These are phyloP conservation scores for Brachirus orientalis DNA, from an alignment of 2,113 vertebrate species.

Conservation along the genomic window DNA sequence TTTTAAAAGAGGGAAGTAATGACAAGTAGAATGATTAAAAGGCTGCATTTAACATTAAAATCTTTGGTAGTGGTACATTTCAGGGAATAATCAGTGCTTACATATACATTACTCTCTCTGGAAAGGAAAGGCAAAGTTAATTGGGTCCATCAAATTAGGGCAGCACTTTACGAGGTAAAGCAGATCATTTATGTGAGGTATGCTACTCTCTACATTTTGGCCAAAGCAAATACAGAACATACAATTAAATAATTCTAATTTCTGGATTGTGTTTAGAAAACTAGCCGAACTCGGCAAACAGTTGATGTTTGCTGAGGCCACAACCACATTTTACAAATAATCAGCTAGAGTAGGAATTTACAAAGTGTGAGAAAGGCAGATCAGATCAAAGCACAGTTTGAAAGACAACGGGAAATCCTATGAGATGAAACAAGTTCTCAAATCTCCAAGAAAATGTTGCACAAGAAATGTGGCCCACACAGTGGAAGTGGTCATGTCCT, in stretches of 20 bases:
- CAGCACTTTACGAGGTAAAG: no score
- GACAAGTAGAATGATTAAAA: constrained; percentile 66
- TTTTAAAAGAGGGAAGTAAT: constrained; percentile 68
- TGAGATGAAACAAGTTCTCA: constrained; percentile 12
- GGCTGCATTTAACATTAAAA: constrained; percentile 42
- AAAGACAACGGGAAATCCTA: constrained; percentile 44
- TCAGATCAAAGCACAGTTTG: not conserved
- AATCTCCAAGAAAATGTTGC: constrained; percentile 47
- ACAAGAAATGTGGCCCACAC: constrained; percentile 53
- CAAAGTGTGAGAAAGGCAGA: no score
- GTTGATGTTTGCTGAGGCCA: not conserved
- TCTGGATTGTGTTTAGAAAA: no score
- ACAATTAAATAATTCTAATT: no score
- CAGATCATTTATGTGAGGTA: no score
- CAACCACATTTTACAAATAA: no score
- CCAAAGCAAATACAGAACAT: no score
- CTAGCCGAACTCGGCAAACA: no score
- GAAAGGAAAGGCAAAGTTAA: not conserved
- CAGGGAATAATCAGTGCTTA: constrained; percentile 8
- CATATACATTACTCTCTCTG: not conserved
- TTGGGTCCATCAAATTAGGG: no score
- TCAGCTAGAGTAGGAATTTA: no score
- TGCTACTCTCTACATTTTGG: no score
- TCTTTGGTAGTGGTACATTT: constrained; percentile 21
- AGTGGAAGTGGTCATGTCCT: constrained; percentile 63